Evolutionary conservation across 1,140 invertebrate species (phyloP).

Genomic region (Chironomus tepperi): DNA sequence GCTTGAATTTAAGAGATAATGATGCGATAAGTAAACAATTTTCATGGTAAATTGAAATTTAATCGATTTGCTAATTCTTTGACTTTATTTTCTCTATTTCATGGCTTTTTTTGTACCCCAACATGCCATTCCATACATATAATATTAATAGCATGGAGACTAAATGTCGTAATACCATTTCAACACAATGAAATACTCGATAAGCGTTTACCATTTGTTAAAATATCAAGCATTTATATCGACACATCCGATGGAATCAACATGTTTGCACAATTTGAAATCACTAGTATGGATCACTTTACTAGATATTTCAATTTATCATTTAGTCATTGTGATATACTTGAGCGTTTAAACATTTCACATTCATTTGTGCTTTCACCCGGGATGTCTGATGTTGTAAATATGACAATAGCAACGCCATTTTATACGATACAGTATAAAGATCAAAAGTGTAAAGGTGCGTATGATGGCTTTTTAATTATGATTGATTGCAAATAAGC

Average conservation of each 20-base stretch:
- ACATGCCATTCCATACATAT: no score
- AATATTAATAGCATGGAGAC: neutral
- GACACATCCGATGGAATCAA: neutral
- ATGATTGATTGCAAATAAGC: neutral
- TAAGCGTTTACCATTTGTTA: neutral
- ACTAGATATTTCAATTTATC: slow-evolving; percentile 5
- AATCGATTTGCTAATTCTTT: neutral
- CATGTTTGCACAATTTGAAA: neutral
- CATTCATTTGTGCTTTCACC: neutral
- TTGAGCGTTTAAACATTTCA: neutral
- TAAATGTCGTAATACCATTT: neutral
- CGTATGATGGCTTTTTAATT: neutral
- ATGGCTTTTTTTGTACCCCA: neutral
- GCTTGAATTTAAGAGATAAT: neutral
- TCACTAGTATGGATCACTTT: slow-evolving; percentile 14
- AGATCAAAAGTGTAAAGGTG: neutral
- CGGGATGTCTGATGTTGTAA: neutral
- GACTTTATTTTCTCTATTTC: neutral
- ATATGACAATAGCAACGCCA: neutral
- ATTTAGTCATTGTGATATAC: neutral
- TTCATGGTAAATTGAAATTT: neutral
- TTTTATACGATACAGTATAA: neutral
- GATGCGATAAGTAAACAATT: neutral
- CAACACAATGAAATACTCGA: neutral
- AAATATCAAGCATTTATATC: slow-evolving; percentile 20